These are phyloP conservation scores for Oceanodroma leucorhoa DNA, from an alignment of 2,797 vertebrate species.

Conservation along the genomic window DNA sequence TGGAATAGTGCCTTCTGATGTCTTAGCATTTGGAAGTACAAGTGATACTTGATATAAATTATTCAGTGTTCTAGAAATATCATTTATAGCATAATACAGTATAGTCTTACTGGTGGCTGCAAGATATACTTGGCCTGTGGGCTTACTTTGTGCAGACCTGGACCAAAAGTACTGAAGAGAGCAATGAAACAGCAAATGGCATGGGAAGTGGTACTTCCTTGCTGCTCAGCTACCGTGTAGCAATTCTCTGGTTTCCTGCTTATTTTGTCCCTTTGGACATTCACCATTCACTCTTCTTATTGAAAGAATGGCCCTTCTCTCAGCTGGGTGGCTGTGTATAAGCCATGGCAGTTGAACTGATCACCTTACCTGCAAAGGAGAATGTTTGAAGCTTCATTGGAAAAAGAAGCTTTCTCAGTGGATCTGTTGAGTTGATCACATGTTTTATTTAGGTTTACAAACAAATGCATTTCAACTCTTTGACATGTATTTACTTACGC, in stretches of 20 bases:
- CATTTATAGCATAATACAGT: slow-evolving; percentile 31
- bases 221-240: not conserved
- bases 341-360: not conserved
- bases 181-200: not conserved
- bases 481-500: accelerated
- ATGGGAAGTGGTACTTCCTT: not conserved
- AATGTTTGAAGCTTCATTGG: not conserved
- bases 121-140: not conserved
- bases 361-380: not conserved
- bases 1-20: slow-evolving; percentile 58
- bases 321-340: not conserved
- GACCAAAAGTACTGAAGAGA: not conserved
- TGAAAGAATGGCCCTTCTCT: not conserved
- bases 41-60: slow-evolving; percentile 61
- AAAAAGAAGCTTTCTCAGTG: not conserved
- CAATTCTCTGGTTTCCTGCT: not conserved
- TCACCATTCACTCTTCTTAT: not conserved
- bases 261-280: not conserved
- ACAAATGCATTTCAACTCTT: not conserved
- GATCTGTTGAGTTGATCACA: not conserved
- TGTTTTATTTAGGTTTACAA: not conserved
- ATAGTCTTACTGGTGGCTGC: not conserved
- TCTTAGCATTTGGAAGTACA: slow-evolving; percentile 59
- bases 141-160: not conserved
- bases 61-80: slow-evolving; percentile 63